Base-by-base conservation (phyloP, 1,140 invertebrate genomes). In the Drosophila oshimai region DNA sequence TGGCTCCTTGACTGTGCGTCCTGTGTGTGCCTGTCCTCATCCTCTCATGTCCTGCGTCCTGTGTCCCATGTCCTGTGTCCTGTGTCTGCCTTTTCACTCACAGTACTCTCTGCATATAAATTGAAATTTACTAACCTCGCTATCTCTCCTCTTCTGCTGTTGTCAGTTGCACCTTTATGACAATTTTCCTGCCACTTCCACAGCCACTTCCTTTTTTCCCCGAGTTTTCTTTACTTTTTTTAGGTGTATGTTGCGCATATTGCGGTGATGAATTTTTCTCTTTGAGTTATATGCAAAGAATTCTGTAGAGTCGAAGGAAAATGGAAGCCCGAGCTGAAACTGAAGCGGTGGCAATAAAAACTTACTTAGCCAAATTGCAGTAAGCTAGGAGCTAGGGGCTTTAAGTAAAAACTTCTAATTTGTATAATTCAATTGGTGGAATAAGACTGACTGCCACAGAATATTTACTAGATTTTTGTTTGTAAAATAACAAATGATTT, bases 131-230 rank as follows among this genome's bases (percentile, higher is more conserved):
- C 88, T 77, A 88, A 62, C 49, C 64, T 68, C 39, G 45, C 39
- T 46, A 29, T 24, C 58, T 34, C 37, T 34, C 28, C 20, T 33
- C 44, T 47, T 49, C 60, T 79, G 61, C 54, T 57, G 61, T 64
- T 88, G 83, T 79, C 71, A 84, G 81, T 89, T 89, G 81, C 89
- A 90, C 89, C 89, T 90, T 90, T 89, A 89, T 90, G 89, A 90
- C 89, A 90, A 83, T 89, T 89, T 90, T 84, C 81, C 80, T 86
- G 37, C 65, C 75, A 65, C 70, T 80, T 71, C 61, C 83, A 58
- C 53, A 36, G 65, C 34, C 53, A 28, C 28, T 73, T 64, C 55
- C n/a, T n/a, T 37, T 60, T 72, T 50, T 55, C 34, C 15, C 55
- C 2, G 22, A 26, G 2, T 44, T 62, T 62, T 62, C 54, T 60